Conservation (phyloP, 2,888 invertebrate species). For the Ennomos fuscantarius region DNA sequence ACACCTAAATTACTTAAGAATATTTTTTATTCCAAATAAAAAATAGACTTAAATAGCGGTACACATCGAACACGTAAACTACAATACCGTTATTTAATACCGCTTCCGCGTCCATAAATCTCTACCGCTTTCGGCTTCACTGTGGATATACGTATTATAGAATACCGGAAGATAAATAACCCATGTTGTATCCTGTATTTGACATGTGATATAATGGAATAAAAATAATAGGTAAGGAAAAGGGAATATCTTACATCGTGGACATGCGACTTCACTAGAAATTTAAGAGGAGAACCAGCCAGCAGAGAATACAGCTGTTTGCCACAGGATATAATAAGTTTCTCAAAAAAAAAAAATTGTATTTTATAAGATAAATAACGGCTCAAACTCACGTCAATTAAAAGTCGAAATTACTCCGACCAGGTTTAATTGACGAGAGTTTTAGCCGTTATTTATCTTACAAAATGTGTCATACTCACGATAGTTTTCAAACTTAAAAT, state of each 20-base stretch:
- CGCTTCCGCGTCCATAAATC: neutral
- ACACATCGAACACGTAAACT: neutral
- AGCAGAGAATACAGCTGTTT: too few species aligned
- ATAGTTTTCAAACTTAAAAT: too few species aligned
- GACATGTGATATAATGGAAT: conserved; percentile 18
- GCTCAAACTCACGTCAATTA: too few species aligned
- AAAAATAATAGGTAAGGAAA: conserved; percentile 7
- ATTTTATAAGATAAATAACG: too few species aligned
- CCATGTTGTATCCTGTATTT: conserved; percentile 13
- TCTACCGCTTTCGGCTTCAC: neutral
- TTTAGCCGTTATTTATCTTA: too few species aligned
- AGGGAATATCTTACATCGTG: neutral
- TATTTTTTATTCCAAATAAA: neutral
- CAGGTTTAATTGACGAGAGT: too few species aligned
- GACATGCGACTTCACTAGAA: neutral
- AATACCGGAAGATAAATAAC: conserved; percentile 12
- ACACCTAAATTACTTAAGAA: too few species aligned
- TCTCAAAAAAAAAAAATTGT: too few species aligned
- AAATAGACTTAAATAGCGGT: neutral
- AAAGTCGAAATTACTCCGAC: too few species aligned
- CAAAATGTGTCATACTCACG: too few species aligned
- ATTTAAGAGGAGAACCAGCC: neutral
- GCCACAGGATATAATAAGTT: too few species aligned
- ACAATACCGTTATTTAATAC: neutral
- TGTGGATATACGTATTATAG: neutral